phyloP scores from a whole-genome alignment of 1,140 invertebrate genomes.

The Vanessa tameamea region DNA sequence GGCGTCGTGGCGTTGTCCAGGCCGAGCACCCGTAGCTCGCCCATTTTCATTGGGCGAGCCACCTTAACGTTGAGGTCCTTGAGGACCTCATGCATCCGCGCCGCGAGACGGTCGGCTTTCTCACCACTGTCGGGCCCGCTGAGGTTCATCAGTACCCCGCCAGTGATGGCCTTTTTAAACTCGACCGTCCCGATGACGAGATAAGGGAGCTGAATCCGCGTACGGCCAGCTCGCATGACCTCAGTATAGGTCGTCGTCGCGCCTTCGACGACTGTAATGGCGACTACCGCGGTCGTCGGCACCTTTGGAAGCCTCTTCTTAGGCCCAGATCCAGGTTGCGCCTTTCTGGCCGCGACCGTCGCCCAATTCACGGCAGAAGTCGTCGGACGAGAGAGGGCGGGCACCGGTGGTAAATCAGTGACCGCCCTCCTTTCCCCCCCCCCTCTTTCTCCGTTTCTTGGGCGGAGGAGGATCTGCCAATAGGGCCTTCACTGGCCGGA shows the following conservation, averaged over 20 bases:
- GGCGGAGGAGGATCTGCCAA: neutral
- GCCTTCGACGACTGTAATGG: slow-evolving; percentile 23
- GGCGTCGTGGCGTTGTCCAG: slow-evolving; percentile 25
- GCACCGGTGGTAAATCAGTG: neutral
- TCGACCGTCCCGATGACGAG: slow-evolving; percentile 25
- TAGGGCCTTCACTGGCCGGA: neutral
- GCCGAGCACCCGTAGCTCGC: slow-evolving; percentile 24
- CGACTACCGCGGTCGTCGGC: slow-evolving; percentile 6
- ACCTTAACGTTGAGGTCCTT: slow-evolving; percentile 12
- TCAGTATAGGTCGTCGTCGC: slow-evolving; percentile 17
- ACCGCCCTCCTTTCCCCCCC: slow-evolving; percentile 8
- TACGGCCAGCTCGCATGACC: slow-evolving; percentile 26
- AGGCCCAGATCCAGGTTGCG: too few species aligned
- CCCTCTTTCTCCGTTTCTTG: slow-evolving; percentile 7
- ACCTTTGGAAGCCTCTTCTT: neutral
- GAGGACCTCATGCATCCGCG: slow-evolving; percentile 25
- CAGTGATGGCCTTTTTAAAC: slow-evolving; percentile 21
- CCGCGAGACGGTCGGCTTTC: slow-evolving; percentile 24
- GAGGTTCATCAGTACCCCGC: slow-evolving; percentile 19
- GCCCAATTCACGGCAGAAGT: neutral
- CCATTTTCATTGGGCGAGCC: slow-evolving; percentile 23
- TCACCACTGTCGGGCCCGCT: slow-evolving; percentile 7
- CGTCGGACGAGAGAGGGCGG: neutral
- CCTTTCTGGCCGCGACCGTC: too few species aligned
- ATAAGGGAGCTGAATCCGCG: slow-evolving; percentile 7